These are phyloP conservation scores for Agelas oroides DNA, from an alignment of 37 sponge, comb jelly and placozoan species.

Conservation along the genomic window DNA sequence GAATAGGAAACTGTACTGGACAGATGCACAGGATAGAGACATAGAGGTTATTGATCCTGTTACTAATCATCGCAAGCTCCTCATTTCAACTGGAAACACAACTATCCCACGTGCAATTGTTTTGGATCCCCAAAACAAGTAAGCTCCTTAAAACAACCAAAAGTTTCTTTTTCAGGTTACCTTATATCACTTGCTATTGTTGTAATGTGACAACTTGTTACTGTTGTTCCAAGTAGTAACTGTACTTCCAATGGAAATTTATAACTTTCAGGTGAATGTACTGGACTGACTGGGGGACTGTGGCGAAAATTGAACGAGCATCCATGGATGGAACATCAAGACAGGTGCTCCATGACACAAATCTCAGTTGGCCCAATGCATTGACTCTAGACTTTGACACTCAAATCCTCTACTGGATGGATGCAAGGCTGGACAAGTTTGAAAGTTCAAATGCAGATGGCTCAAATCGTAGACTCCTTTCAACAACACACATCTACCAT, in stretches of 20 bases:
- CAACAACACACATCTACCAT: constrained; percentile 7
- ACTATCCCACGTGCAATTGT: constrained; percentile 18
- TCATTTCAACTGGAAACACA: neutral
- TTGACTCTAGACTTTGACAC: constrained; percentile 24
- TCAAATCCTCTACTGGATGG: constrained; percentile 47
- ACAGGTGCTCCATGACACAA: constrained; percentile 11
- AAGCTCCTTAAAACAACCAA: neutral
- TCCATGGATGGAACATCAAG: constrained; percentile 68
- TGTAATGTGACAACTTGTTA: too few species aligned
- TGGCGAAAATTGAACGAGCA: constrained; percentile 51
- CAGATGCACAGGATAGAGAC: constrained; percentile 26
- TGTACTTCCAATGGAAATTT: too few species aligned
- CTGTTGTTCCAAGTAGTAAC: too few species aligned
- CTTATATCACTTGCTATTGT: too few species aligned
- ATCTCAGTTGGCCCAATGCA: constrained; percentile 46
- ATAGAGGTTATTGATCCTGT: constrained; percentile 30
- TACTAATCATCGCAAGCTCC: neutral
- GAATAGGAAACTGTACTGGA: constrained; percentile 73
- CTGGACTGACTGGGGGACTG: constrained; percentile 69
- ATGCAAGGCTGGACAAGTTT: constrained; percentile 5
- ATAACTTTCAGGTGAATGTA: constrained; percentile 48
- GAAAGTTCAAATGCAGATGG: constrained; percentile 39
- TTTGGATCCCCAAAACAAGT: constrained; percentile 35
- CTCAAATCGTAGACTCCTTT: constrained; percentile 3
- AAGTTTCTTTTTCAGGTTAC: too few species aligned